Base-by-base conservation (phyloP, 2,888 invertebrate species). In the Ectemnius cavifrons region DNA sequence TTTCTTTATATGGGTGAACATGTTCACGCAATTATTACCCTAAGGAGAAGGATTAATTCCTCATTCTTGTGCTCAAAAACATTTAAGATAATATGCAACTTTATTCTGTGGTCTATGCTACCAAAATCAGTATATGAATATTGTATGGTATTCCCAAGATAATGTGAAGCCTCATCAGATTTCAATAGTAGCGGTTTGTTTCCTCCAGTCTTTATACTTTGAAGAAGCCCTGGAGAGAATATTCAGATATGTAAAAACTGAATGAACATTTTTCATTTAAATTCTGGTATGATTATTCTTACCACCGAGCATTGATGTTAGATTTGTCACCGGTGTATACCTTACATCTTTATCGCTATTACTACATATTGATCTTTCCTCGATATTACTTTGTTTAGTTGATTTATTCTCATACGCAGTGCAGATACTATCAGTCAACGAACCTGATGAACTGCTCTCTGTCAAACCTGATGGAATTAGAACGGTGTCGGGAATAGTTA, bases 381-480 rank as follows among this genome's bases (percentile, higher is more conserved):
- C 85, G 37, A 80, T 78, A 75, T 81, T 86, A 63, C 71, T 68
- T 47, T 81, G 78, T 57, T 84, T 87, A 11, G 79, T 66, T 45
- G 75, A 73, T 79, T 85, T 89, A 80, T 89, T 91, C 86, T 94
- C 94, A 85, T 93, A 93, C 5, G 93, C 91, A 13, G 94, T 94
- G 82, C 93, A 93, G 71, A 94, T 91, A 86, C 93, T 93, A 80
- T 94, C 94, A 28, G 93, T 93, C 70, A 93, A 90, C 2, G 94
- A 94, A 63, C 92, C 93, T 69, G 94, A 94, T 28, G 94, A 94
- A 83, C 93, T 93, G 87, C 94, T 94, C 86, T 94, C 94, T 0
- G 93, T 93, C 67, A 94, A 89, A 78, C 92, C 92, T 67, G 91
- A 84, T 77, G 87, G 87, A 77, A 87, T 81, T 78, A 86, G 84